These are phyloP conservation scores for Microcebus tavaratra DNA, from an alignment of 2,113 vertebrate genomes.

Conservation along the genomic window DNA sequence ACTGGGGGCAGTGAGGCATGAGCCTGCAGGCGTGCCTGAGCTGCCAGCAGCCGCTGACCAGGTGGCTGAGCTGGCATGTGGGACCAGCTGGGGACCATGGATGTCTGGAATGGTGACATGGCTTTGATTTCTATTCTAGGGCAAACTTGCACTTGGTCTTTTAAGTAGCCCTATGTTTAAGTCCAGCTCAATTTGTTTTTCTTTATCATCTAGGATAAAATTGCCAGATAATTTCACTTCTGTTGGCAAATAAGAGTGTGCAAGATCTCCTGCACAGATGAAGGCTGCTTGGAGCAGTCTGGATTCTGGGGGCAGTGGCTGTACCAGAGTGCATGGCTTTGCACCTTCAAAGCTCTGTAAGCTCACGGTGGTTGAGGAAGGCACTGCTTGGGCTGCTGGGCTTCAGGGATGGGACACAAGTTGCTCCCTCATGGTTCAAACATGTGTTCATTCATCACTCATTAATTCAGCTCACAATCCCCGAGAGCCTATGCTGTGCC, in stretches of 20 bases:
- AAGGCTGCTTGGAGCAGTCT: neutral
- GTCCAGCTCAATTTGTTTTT: neutral
- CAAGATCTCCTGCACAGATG: rapidly evolving
- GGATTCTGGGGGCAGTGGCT: neutral
- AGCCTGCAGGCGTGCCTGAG: rapidly evolving
- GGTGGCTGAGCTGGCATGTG: neutral
- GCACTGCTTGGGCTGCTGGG: neutral
- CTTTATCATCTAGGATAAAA: neutral
- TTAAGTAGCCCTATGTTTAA: neutral
- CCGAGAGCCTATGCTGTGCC: neutral
- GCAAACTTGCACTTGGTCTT: neutral
- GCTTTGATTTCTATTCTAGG: neutral
- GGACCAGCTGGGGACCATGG: rapidly evolving
- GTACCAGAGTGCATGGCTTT: neutral
- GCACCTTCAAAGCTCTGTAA: neutral
- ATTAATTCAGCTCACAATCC: neutral
- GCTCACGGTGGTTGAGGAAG: neutral
- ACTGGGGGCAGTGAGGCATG: rapidly evolving
- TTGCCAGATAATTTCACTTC: neutral
- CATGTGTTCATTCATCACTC: neutral
- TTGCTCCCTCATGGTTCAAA: neutral
- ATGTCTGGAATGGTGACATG: rapidly evolving
- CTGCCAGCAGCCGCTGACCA: too few species aligned
- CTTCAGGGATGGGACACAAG: neutral
- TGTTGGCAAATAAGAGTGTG: neutral